These are phyloP conservation scores for Bombus cullumanus DNA, from an alignment of 1,140 invertebrate genomes.

Conservation along the genomic window DNA sequence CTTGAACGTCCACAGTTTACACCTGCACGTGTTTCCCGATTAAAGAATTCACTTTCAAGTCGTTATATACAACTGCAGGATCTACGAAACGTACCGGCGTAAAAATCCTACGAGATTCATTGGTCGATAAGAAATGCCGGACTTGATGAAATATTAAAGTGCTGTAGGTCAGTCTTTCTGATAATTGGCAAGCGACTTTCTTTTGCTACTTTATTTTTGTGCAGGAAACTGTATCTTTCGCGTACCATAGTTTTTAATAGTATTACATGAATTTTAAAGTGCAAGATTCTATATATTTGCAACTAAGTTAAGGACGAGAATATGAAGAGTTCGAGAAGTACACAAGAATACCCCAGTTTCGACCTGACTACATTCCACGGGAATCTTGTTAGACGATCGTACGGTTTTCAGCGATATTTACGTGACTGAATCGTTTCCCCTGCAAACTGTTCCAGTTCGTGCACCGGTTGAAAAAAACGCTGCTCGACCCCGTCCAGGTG, in stretches of 20 bases:
- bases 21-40: slow-evolving; percentile 10
- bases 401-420: slow-evolving; percentile 1
- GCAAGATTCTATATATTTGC: too few relatives aligned
- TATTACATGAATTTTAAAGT: too few relatives aligned
- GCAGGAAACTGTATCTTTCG: not conserved
- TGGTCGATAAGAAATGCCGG: not conserved
- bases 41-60: not conserved
- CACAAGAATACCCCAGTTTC: too few relatives aligned
- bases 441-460: slow-evolving; percentile 11
- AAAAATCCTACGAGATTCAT: not conserved
- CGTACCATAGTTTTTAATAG: too few relatives aligned
- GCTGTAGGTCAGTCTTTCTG: not conserved
- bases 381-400: not conserved
- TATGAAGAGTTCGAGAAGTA: too few relatives aligned
- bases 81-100: not conserved
- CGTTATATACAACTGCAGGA: not conserved
- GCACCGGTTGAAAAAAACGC: slow-evolving; percentile 37
- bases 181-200: not conserved
- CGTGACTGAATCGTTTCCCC: slow-evolving; percentile 1
- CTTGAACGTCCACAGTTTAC: not conserved
- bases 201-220: not conserved
- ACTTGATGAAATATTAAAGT: not conserved
- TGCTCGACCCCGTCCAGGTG: slow-evolving; percentile 35
- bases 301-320: too few relatives aligned
- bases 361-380: not conserved